These are phyloP conservation scores for Romanogobio albipinnatus DNA, from an alignment of 2,113 vertebrate species.

Conservation along the genomic window DNA sequence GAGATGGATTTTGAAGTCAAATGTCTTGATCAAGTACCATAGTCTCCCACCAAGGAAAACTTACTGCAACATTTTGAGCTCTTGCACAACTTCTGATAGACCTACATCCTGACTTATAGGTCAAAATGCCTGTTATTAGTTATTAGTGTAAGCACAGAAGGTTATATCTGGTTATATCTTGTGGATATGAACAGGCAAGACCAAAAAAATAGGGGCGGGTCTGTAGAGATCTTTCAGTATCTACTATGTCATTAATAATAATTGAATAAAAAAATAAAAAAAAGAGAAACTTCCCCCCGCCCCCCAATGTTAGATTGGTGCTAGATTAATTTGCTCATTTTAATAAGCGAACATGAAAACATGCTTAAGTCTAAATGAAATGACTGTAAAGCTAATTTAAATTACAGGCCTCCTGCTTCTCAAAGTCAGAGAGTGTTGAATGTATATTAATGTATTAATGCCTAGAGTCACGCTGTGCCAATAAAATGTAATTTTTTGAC, in stretches of 20 bases:
- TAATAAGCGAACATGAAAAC: constrained; percentile 8
- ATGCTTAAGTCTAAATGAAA: not conserved
- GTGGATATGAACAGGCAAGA: not conserved
- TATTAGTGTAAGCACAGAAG: not conserved
- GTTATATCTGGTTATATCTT: not conserved
- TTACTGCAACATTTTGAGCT: not conserved
- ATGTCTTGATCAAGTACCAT: not conserved
- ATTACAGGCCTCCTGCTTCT: constrained; percentile 1
- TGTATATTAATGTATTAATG: constrained; percentile 16
- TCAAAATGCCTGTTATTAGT: not conserved
- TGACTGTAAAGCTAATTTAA: not conserved
- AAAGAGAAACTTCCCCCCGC: too few species aligned
- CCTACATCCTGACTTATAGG: not conserved
- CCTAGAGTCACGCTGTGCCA: not conserved
- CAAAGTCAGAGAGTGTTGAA: not conserved
- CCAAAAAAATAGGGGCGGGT: too few species aligned
- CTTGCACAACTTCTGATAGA: not conserved
- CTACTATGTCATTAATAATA: not conserved
- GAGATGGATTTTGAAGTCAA: constrained; percentile 23
- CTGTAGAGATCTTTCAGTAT: not conserved
- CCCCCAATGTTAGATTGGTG: not conserved
- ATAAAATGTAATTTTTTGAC: not conserved
- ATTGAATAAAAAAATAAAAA: too few species aligned
- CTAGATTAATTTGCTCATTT: constrained; percentile 12
- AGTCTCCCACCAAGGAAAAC: not conserved